These are phyloP conservation scores for Catharus bicknelli DNA, from an alignment of 2,113 vertebrate species.

Conservation along the genomic window DNA sequence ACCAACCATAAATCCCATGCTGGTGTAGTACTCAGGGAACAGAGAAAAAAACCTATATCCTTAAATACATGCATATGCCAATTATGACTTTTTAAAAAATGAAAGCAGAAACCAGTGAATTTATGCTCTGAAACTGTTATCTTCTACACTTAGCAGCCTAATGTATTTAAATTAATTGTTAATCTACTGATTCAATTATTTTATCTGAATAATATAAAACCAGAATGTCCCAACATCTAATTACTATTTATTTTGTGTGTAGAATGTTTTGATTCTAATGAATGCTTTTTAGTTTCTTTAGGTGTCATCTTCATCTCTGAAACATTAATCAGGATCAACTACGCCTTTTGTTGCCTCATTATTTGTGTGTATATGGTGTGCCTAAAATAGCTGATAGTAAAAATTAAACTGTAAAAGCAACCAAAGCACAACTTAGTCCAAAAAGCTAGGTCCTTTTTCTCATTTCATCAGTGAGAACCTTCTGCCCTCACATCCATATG, in stretches of 20 bases:
- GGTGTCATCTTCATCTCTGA: neutral
- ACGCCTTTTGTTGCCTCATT: neutral
- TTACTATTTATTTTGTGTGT: neutral
- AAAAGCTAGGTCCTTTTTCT: neutral
- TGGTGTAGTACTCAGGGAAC: neutral
- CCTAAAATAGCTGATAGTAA: neutral
- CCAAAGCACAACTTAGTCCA: neutral
- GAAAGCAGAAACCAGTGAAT: neutral
- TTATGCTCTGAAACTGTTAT: neutral
- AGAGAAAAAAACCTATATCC: neutral
- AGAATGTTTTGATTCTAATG: neutral
- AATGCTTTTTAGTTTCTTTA: neutral
- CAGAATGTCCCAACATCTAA: neutral
- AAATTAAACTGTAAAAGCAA: neutral
- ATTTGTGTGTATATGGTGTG: neutral
- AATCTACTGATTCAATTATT: neutral
- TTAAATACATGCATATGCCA: neutral
- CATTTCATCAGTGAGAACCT: neutral
- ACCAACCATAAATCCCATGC: neutral
- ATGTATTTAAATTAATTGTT: conserved; percentile 10
- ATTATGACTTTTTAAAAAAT: neutral
- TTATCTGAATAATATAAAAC: neutral
- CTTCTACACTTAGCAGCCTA: neutral
- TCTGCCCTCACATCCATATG: neutral
- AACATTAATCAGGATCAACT: neutral